Percentiles rank a stretch among this genome's conserved stretches.
Conservation (phyloP, 2,797 vertebrate species). For the Rallus crepitans region DNA sequence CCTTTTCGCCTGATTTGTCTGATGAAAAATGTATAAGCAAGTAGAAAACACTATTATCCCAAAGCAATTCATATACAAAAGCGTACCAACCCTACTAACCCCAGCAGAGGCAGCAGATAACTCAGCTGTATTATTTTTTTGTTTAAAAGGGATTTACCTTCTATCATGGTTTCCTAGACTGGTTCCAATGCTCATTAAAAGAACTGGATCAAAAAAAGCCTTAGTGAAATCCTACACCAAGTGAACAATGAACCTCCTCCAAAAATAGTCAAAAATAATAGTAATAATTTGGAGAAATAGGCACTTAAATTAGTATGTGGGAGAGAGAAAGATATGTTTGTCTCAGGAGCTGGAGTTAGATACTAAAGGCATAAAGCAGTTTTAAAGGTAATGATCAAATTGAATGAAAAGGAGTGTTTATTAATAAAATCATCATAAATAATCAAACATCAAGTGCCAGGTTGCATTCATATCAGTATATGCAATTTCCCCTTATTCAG, state of each 20-base stretch:
- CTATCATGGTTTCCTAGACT: neutral
- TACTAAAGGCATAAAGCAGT: neutral
- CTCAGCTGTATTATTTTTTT: neutral
- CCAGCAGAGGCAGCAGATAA: neutral
- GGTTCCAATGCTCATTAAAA: conserved; percentile 45
- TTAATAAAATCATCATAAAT: neutral
- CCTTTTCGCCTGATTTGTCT: conserved; percentile 25
- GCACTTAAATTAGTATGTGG: neutral
- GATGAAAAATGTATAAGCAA: conserved; percentile 67
- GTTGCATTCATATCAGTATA: conserved; percentile 1
- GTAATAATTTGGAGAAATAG: conserved; percentile 23
- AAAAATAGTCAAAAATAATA: neutral
- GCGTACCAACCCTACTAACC: neutral
- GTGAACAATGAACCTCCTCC: neutral
- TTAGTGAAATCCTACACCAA: neutral
- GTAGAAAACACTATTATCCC: conserved; percentile 51
- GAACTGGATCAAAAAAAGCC: neutral
- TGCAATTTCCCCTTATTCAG: neutral
- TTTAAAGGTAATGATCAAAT: conserved; percentile 16
- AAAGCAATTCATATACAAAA: conserved; percentile 16
- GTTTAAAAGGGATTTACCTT: conserved; percentile 50
- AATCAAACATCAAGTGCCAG: neutral
- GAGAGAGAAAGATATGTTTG: neutral
- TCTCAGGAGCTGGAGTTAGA: neutral
- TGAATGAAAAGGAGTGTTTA: neutral